Evolutionary conservation across 2,113 vertebrate species (phyloP), one percentile per base, ranked within the genome.

Genomic region (Tylochromis polylepis): DNA sequence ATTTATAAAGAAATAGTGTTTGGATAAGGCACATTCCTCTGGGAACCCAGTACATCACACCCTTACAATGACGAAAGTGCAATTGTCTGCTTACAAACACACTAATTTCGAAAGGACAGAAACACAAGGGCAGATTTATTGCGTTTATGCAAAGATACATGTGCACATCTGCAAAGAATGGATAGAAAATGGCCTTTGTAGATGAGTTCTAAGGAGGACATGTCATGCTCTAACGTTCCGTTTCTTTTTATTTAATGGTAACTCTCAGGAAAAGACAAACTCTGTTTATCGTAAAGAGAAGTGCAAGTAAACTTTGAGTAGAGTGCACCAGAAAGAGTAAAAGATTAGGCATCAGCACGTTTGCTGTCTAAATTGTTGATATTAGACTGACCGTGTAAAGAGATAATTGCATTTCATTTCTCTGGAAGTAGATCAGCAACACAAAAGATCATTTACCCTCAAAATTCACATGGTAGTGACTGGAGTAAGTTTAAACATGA

Each of bases 261-360:
- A 36, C 36, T 38, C 10, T 65, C 60, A 36, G 27, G 15, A 59
- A 31, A 59, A 59, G 27, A 5, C 14, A 36, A 65, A 65, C 36
- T 20, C 16, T 62, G 16, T 62, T 62, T 20, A 36, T 34, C 29
- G 3, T 34, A 62, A 20, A 9, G 16, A 36, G 2, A 62, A 36
- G 29, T 62, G 18, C 2, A 36, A 20, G 59, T 11, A 36, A 20
- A 36, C 31, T 62, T 62, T 62, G 31, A 4, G 31, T 16, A 20
- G 31, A 38, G 6, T 38, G 2, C 60, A 38, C 12, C 31, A 22
- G 31, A 65, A 38, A n/a, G 11, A 65, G 34, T 65, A 38, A 38
- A 65, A 0, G 3, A 36, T 22, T 38, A 34, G 16, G 9, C 16
- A 60, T 65, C 18, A n/a, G 31, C 0, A 3, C 34, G 38, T 65